phyloP scores from a whole-genome alignment of 1,140 invertebrate genomes.

The Drosophila lini region DNA sequence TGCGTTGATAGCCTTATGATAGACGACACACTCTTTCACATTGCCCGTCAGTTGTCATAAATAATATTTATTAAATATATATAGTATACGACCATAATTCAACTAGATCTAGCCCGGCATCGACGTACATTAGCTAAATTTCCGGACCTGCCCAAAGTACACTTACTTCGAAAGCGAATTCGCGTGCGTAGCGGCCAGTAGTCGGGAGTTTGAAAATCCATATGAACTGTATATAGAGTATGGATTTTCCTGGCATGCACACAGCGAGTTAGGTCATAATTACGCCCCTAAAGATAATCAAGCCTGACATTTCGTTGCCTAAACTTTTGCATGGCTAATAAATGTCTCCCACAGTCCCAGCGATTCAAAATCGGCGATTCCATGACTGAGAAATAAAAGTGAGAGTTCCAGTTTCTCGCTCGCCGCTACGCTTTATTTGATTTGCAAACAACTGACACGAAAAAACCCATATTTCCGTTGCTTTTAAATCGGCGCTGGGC shows the following conservation, averaged over 20 bases:
- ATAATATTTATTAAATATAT: slow-evolving; percentile 18
- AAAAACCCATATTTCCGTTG: slow-evolving; percentile 2
- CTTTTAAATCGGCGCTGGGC: slow-evolving; percentile 11
- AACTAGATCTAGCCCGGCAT: slow-evolving; percentile 15
- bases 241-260: slow-evolving; percentile 64
- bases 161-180: slow-evolving; percentile 17
- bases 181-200: slow-evolving; percentile 25
- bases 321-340: slow-evolving; percentile 48
- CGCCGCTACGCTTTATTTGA: slow-evolving; percentile 60
- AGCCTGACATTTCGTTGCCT: slow-evolving; percentile 72
- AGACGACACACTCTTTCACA: slow-evolving; percentile 34
- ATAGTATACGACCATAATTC: slow-evolving; percentile 12
- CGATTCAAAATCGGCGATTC: neutral
- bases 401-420: slow-evolving; percentile 48
- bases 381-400: slow-evolving; percentile 56
- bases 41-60: neutral
- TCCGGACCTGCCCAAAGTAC: neutral
- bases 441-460: slow-evolving; percentile 48
- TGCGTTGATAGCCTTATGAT: slow-evolving; percentile 55
- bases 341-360: slow-evolving; percentile 5
- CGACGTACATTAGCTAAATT: slow-evolving; percentile 2
- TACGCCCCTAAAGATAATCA: slow-evolving; percentile 66
- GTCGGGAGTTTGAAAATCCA: slow-evolving; percentile 53
- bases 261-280: slow-evolving; percentile 68
- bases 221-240: slow-evolving; percentile 34